A percentile compares a stretch with the other conserved stretches of the same genome.
phyloP scores from a whole-genome alignment of 1,140 invertebrate genomes.

The Cotesia glomerata region DNA sequence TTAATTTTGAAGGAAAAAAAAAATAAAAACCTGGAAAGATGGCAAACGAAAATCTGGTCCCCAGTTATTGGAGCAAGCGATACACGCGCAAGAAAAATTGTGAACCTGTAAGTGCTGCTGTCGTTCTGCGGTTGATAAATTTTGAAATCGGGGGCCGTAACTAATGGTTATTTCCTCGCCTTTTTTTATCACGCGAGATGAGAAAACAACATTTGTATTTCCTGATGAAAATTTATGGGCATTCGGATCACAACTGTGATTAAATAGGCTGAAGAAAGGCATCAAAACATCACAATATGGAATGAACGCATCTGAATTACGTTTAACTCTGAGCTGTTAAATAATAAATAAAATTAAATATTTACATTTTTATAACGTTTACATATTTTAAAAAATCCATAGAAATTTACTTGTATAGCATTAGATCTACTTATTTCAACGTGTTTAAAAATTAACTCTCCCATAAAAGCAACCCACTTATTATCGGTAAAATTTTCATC shows the following conservation, averaged over 20 bases:
- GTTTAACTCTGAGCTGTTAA: not conserved
- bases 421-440: too few species aligned
- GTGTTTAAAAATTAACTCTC: too few species aligned
- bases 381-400: too few species aligned
- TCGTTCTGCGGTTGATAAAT: not conserved
- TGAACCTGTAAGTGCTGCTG: not conserved
- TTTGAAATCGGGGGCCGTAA: not conserved
- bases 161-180: not conserved
- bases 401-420: too few species aligned
- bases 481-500: too few species aligned
- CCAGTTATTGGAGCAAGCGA: not conserved
- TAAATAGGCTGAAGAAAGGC: not conserved
- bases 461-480: too few species aligned
- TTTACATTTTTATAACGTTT: not conserved
- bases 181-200: not conserved
- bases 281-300: not conserved
- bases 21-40: not conserved
- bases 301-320: not conserved
- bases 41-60: not conserved
- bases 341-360: not conserved
- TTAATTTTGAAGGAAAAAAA: not conserved
- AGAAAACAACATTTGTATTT: not conserved
- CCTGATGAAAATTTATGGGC: not conserved
- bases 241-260: constrained; percentile 2
- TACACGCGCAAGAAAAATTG: not conserved